These are phyloP conservation scores for Conchocele bisecta DNA, from an alignment of 2,888 invertebrate genomes.

Conservation along the genomic window DNA sequence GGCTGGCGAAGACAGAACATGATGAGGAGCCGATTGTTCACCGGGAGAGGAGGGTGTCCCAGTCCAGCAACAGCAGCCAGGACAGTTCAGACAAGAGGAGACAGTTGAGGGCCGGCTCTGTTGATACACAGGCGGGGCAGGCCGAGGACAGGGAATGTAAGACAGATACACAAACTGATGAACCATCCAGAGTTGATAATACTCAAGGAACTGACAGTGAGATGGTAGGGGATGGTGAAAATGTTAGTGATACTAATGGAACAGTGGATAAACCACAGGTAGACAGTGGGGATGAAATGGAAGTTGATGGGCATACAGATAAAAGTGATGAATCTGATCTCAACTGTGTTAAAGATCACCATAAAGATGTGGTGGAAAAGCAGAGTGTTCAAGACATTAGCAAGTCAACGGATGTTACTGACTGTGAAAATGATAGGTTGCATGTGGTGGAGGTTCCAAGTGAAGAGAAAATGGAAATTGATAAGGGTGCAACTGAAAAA, in stretches of 20 bases:
- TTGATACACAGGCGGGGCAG: not conserved
- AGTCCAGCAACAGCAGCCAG: conserved; percentile 50
- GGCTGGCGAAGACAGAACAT: conserved; percentile 74
- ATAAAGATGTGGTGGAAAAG: not conserved
- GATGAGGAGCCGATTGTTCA: conserved; percentile 70
- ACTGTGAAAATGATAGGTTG: not conserved
- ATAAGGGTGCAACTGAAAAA: not conserved
- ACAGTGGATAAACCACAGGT: not conserved
- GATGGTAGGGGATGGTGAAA: not conserved
- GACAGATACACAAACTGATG: not conserved
- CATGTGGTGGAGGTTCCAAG: too few relatives aligned
- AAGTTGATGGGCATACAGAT: not conserved
- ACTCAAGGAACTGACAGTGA: too few relatives aligned
- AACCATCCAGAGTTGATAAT: not conserved
- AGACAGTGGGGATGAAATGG: not conserved
- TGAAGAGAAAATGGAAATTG: not conserved
- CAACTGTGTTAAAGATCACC: too few relatives aligned
- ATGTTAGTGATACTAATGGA: conserved; percentile 2
- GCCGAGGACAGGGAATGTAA: not conserved
- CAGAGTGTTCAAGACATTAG: not conserved
- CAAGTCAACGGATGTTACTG: not conserved
- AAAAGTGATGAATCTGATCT: not conserved
- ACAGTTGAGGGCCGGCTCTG: not conserved
- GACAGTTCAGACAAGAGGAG: conserved; percentile 23
- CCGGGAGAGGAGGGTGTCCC: conserved; percentile 61